Conservation (phyloP, 2,113 vertebrate genomes). For the Anser cygnoides region DNA sequence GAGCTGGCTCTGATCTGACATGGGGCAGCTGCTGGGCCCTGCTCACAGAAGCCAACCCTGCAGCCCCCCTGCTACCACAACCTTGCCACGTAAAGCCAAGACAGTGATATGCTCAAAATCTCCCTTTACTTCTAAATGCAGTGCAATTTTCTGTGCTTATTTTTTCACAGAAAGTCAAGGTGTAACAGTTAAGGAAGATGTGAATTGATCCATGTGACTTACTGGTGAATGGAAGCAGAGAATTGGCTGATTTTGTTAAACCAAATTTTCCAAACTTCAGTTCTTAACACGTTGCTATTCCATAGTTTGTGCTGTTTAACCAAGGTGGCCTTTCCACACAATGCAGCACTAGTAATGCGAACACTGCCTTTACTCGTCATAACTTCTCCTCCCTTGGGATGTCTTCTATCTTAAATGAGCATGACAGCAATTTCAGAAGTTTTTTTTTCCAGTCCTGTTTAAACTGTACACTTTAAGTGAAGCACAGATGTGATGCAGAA, state of each 20-base stretch:
- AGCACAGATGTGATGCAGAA: background rate
- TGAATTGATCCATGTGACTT: background rate
- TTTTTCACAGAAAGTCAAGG: background rate
- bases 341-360: background rate
- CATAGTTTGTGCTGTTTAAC: background rate
- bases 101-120: background rate
- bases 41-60: too few species aligned
- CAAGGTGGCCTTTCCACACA: fast-evolving
- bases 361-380: fast-evolving
- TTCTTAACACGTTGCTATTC: background rate
- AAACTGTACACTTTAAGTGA: background rate
- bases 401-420: background rate
- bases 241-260: background rate
- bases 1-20: too few species aligned
- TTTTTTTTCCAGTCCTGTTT: background rate
- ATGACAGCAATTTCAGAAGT: background rate
- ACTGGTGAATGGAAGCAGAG: background rate
- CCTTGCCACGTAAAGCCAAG: too few species aligned
- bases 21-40: too few species aligned
- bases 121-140: background rate
- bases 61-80: too few species aligned
- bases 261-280: background rate
- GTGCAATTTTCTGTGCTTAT: conserved; percentile 9
- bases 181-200: background rate
- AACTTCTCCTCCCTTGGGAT: background rate